These are phyloP conservation scores for Phrynocephalus forsythii DNA, from an alignment of 2,797 vertebrate genomes.

Conservation along the genomic window DNA sequence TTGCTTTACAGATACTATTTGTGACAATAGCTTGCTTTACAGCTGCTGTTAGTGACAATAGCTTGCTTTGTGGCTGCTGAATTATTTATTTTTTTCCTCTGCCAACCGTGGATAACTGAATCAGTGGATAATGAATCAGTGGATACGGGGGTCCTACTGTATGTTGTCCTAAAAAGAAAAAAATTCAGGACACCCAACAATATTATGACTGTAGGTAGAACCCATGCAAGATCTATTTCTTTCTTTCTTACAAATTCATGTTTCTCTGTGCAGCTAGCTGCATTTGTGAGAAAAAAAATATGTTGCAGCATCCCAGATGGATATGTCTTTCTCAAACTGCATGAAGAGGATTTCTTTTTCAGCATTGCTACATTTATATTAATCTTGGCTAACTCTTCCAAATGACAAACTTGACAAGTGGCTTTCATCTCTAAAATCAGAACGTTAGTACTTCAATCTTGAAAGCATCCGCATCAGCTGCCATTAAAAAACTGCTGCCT, in stretches of 20 bases:
- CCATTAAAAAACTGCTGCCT: slow-evolving; percentile 46
- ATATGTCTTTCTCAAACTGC: not conserved
- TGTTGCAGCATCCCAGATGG: not conserved
- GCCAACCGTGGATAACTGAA: no score
- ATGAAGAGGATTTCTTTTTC: not conserved
- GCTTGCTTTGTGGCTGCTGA: no score
- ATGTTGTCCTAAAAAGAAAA: not conserved
- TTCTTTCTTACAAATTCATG: not conserved
- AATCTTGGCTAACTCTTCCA: slow-evolving; percentile 24
- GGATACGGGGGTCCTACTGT: no score
- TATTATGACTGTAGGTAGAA: not conserved
- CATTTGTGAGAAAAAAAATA: not conserved
- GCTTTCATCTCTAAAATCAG: slow-evolving; percentile 29
- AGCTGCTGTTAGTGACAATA: no score
- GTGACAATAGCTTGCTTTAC: no score
- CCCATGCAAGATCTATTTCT: not conserved
- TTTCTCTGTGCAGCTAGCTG: not conserved
- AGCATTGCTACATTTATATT: slow-evolving; percentile 27
- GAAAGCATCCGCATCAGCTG: slow-evolving; percentile 54
- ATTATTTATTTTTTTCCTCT: no score
- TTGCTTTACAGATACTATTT: no score
- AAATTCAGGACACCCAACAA: not conserved
- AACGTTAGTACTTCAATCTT: slow-evolving; percentile 38
- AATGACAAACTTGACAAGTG: slow-evolving; percentile 4
- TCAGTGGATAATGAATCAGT: no score